Conservation (phyloP, 2,113 vertebrate genomes). For the Takifugu flavidus region DNA sequence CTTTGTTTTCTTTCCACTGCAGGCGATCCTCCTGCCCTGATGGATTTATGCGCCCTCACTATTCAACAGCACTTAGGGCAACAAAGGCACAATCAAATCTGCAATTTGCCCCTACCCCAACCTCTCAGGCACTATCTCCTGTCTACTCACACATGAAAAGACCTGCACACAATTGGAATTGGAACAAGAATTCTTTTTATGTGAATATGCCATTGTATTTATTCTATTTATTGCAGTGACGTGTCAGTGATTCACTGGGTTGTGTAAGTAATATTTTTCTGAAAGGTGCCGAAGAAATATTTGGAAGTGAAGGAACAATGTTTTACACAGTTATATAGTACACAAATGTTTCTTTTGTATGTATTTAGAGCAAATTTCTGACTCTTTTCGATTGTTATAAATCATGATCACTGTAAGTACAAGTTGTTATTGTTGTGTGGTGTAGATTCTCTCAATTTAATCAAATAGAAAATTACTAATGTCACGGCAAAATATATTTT, state of each 20-base stretch:
- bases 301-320: not conserved
- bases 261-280: too few relatives aligned
- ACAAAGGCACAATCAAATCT: constrained; percentile 31
- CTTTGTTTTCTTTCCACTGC: constrained; percentile 6
- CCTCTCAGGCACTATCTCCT: constrained; percentile 54
- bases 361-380: not conserved
- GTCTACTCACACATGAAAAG: constrained; percentile 13
- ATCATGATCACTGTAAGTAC: too few relatives aligned
- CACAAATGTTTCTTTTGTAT: constrained; percentile 5
- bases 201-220: constrained; percentile 6
- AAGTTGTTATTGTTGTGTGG: too few relatives aligned
- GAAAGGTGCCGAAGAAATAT: not conserved
- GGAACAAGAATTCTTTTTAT: not conserved
- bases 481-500: not conserved
- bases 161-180: constrained; percentile 15
- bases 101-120: constrained; percentile 49
- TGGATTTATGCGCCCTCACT: constrained; percentile 59
- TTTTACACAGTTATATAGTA: not conserved
- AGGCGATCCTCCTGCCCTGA: constrained; percentile 69
- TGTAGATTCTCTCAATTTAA: too few relatives aligned
- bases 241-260: not conserved
- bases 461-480: not conserved
- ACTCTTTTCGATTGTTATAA: too few relatives aligned
- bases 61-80: constrained; percentile 42
- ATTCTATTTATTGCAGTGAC: constrained; percentile 24